A percentile compares a stretch with the other conserved stretches of the same genome.
These are phyloP conservation scores for Coelopa frigida DNA, from an alignment of 1,140 invertebrate genomes.

Conservation along the genomic window DNA sequence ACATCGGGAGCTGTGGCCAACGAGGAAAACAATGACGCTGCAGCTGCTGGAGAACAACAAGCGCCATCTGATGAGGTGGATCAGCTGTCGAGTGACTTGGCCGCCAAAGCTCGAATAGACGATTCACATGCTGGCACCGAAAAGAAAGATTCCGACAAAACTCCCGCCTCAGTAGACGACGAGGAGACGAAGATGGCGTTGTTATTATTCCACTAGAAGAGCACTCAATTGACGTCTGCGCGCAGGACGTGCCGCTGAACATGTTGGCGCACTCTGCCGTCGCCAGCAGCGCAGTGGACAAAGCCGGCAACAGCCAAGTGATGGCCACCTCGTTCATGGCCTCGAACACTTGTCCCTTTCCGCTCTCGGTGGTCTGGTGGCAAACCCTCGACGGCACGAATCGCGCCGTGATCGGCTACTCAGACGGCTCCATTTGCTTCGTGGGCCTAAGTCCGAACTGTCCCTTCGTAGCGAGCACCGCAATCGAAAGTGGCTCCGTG, in stretches of 20 bases:
- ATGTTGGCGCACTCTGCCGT: slow-evolving; percentile 22
- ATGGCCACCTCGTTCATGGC: slow-evolving; percentile 46
- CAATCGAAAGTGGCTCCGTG: slow-evolving; percentile 53
- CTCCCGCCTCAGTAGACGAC: too few relatives aligned
- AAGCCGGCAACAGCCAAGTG: slow-evolving; percentile 44
- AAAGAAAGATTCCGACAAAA: too few relatives aligned
- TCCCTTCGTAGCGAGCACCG: slow-evolving; percentile 57
- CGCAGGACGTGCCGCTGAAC: slow-evolving; percentile 31
- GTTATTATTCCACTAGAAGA: too few relatives aligned
- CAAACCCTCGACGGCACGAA: slow-evolving; percentile 52
- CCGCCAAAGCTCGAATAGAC: too few relatives aligned
- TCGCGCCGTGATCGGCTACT: slow-evolving; percentile 62
- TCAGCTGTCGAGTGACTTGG: too few relatives aligned
- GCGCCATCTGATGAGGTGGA: too few relatives aligned
- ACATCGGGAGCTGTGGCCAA: too few relatives aligned
- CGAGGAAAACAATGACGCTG: background rate
- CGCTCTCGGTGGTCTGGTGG: slow-evolving; percentile 62
- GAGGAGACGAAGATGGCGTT: too few relatives aligned
- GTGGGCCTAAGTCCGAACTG: slow-evolving; percentile 59
- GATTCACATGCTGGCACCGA: too few relatives aligned
- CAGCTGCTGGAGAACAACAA: background rate
- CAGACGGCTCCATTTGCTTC: slow-evolving; percentile 62
- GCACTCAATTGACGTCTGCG: slow-evolving; percentile 21
- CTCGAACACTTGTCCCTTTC: slow-evolving; percentile 49
- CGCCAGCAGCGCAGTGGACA: slow-evolving; percentile 43